A percentile compares a stretch with the other conserved stretches of the same genome.
These are phyloP conservation scores for Sialis lutaria DNA, from an alignment of 2,888 invertebrate genomes.

Conservation along the genomic window DNA sequence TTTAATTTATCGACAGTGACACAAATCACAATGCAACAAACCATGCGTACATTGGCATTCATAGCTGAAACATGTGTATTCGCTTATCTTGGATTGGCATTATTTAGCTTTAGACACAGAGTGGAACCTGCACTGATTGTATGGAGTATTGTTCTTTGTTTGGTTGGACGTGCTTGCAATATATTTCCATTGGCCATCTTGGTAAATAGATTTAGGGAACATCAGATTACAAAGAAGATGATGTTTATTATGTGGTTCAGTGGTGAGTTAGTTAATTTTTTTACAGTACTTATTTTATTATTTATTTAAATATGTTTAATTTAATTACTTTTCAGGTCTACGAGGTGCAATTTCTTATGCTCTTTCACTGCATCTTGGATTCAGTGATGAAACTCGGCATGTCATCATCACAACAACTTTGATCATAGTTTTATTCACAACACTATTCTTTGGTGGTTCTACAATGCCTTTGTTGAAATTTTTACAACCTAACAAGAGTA, in stretches of 20 bases:
- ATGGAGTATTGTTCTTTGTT: slow-evolving; percentile 84
- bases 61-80: slow-evolving; percentile 98
- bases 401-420: slow-evolving; percentile 95
- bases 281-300: background rate
- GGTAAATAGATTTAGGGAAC: slow-evolving; percentile 91
- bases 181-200: slow-evolving; percentile 89
- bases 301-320: slow-evolving; percentile 11
- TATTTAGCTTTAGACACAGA: slow-evolving; percentile 87
- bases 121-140: slow-evolving; percentile 83
- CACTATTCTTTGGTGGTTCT: slow-evolving; percentile 87
- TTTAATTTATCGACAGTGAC: slow-evolving; percentile 95
- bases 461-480: slow-evolving; percentile 95
- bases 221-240: slow-evolving; percentile 95
- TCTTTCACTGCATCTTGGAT: slow-evolving; percentile 83
- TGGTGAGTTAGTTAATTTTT: slow-evolving; percentile 30
- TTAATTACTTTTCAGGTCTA: slow-evolving; percentile 37
- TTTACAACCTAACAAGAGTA: slow-evolving; percentile 50
- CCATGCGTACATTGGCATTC: slow-evolving; percentile 91
- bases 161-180: slow-evolving; percentile 88
- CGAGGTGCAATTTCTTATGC: slow-evolving; percentile 98
- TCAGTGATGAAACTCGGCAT: slow-evolving; percentile 85
- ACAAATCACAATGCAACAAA: slow-evolving; percentile 98
- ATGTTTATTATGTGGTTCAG: slow-evolving; percentile 99
- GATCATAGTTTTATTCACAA: slow-evolving; percentile 94
- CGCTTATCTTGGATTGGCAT: slow-evolving; percentile 88